Evolutionary conservation across 2,113 vertebrate species (phyloP).

Genomic region (Microcebus jonahi): DNA sequence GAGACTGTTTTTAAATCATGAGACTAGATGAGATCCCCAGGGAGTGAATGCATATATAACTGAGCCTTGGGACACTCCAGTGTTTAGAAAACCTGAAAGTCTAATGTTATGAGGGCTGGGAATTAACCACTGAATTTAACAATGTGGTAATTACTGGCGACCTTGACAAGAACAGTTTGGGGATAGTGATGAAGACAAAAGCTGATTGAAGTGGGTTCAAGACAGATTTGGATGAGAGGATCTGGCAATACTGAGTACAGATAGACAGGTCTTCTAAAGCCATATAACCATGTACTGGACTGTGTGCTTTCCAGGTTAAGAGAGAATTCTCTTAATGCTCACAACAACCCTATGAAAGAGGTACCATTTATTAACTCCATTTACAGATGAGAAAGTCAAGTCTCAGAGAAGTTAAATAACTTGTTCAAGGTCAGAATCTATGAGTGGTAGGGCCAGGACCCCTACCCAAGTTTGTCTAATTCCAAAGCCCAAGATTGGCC

Average conservation of each 20-base stretch:
- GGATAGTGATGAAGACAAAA: background rate
- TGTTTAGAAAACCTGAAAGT: background rate
- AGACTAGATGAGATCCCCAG: background rate
- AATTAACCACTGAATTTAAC: background rate
- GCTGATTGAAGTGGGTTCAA: background rate
- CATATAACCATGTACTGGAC: background rate
- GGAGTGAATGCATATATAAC: background rate
- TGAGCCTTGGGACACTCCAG: background rate
- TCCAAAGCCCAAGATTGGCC: background rate
- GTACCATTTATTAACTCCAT: background rate
- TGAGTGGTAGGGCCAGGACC: background rate
- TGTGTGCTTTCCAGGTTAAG: background rate
- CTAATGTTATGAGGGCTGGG: background rate
- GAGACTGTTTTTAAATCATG: slow-evolving; percentile 8
- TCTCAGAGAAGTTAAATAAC: slow-evolving; percentile 10
- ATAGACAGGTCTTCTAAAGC: background rate
- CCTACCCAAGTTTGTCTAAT: background rate
- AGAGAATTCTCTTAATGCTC: background rate
- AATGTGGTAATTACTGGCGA: background rate
- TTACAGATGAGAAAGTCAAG: background rate
- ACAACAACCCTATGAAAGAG: background rate
- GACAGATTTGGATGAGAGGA: background rate
- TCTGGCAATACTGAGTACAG: background rate
- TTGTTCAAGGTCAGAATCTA: background rate
- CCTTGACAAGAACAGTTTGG: background rate